Conservation (phyloP, 1,140 invertebrate genomes). For the Cyphomyrmex costatus region DNA sequence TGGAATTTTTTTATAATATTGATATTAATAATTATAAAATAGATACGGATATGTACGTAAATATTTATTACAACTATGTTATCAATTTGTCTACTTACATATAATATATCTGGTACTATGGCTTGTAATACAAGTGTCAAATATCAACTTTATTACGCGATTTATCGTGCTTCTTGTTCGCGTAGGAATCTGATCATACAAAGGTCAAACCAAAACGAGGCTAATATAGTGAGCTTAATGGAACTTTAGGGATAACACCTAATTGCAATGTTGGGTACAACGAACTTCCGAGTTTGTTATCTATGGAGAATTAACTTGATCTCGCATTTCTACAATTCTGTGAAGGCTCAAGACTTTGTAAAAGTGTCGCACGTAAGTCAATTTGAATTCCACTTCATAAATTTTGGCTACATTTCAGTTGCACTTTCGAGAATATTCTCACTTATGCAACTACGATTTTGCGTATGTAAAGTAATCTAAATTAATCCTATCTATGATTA, state of each 20-base stretch:
- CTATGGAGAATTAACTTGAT: constrained; percentile 20
- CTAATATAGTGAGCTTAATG: constrained; percentile 52
- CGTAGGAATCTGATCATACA: constrained; percentile 52
- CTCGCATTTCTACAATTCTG: background rate
- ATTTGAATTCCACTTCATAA: constrained; percentile 21
- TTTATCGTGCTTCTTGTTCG: background rate
- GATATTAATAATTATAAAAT: constrained; percentile 2
- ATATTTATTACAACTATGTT: background rate
- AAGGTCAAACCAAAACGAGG: constrained; percentile 52
- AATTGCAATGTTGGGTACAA: constrained; percentile 51
- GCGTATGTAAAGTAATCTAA: background rate
- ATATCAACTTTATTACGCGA: background rate
- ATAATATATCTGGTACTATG: background rate
- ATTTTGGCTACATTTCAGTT: constrained; percentile 15
- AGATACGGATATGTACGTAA: background rate
- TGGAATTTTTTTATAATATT: background rate
- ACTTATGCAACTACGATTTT: background rate
- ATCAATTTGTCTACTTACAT: background rate
- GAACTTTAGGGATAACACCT: constrained; percentile 55
- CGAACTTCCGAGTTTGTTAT: constrained; percentile 31
- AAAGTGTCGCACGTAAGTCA: constrained; percentile 22
- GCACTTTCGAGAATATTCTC: background rate
- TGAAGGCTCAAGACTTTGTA: constrained; percentile 17
- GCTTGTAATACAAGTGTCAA: background rate
- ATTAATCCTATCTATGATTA: constrained; percentile 1